Base-by-base conservation (phyloP, 2,113 vertebrate genomes). In the Pycnonotus jocosus region DNA sequence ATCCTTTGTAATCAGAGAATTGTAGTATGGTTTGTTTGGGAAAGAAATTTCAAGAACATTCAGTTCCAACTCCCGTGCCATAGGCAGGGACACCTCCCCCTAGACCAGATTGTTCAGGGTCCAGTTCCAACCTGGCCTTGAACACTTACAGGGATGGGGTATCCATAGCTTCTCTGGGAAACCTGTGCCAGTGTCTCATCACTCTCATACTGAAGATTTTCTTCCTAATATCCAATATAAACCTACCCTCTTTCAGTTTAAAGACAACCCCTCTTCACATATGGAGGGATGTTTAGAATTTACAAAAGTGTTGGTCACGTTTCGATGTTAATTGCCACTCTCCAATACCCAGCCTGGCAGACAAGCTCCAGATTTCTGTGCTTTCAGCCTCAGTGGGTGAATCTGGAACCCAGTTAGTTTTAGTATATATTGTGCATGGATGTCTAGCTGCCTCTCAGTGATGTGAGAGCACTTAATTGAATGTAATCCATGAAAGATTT, bases 401-500 rank as follows among this genome's bases (percentile, higher is more conserved):
- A 90, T 73, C 71, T 88, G 79, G 72, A 88, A 76, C 23, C 11
- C 23, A 48, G 38, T 78, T 90, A 92, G 74, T 94, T 85, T 94
- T 73, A 90, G 33, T 17, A 16, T 80, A 50, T 66, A 18, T 91
- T 65, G 51, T 78, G 13, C 51, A 12, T 71, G 58, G 68, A 68
- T 90, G 38, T 92, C 76, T 86, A 74, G 58, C 71, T 83, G 88
- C 85, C 80, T 90, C 84, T 93, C 48, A 38, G 0, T 73, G 57
- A 77, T 90, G 54, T 54, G 91, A 85, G 60, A 91, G 38, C 42
- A 84, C 66, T 58, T 96, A 94, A 86, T 53, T 92, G 76, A 81
- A 92, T 71, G 47, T 50, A 96, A 88, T 93, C 65, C 92, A 95
- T 91, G 66, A 24, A 96, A 95, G 54, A 96, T 93, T 94, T 96